These are phyloP conservation scores for Leptinotarsa juncta DNA, from an alignment of 2,888 invertebrate genomes.

Conservation along the genomic window DNA sequence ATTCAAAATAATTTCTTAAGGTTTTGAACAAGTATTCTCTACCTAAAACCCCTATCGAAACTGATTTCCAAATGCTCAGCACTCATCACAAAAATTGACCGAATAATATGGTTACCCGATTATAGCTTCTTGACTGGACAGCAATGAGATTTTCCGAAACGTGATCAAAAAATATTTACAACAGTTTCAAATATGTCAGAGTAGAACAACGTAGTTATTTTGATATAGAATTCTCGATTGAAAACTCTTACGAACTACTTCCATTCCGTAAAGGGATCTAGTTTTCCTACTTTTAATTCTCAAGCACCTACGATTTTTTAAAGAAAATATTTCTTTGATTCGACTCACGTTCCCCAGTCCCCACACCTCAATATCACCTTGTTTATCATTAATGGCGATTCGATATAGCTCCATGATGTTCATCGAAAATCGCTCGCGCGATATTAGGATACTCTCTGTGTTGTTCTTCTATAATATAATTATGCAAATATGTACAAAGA, in stretches of 20 bases:
- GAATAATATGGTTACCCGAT: background rate
- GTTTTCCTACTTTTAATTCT: background rate
- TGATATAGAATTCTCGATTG: background rate
- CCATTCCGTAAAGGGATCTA: background rate
- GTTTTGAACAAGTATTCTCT: too few relatives aligned
- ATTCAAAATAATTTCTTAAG: too few relatives aligned
- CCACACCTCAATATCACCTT: background rate
- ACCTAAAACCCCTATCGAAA: too few relatives aligned
- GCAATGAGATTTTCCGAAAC: background rate
- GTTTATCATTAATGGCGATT: background rate
- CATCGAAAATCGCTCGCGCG: constrained; percentile 33
- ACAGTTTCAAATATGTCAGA: background rate
- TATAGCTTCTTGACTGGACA: background rate
- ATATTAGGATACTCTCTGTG: constrained; percentile 37
- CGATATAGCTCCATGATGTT: constrained; percentile 25
- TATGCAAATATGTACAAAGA: constrained; percentile 49
- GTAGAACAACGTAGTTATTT: constrained; percentile 3
- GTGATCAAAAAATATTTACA: constrained; percentile 10
- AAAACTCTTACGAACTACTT: background rate
- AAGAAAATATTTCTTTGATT: background rate
- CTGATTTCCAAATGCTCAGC: too few relatives aligned
- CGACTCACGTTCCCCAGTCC: background rate
- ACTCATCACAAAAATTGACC: too few relatives aligned
- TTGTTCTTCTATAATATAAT: constrained; percentile 44
- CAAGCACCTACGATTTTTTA: background rate